These are phyloP conservation scores for Sigmodon hispidus DNA, from an alignment of 2,113 vertebrate genomes.

Conservation along the genomic window DNA sequence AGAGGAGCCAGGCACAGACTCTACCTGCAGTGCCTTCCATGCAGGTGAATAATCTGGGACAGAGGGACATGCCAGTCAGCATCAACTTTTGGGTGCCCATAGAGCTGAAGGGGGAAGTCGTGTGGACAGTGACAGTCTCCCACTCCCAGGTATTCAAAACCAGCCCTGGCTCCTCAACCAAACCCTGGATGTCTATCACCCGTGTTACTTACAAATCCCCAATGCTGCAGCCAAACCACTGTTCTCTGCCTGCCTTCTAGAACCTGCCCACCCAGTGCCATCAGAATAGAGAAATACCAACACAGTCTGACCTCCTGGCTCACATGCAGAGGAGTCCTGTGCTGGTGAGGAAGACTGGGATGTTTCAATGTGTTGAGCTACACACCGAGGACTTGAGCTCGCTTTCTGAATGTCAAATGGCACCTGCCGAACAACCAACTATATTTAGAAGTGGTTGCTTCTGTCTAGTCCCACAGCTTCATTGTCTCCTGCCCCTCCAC, in stretches of 20 bases:
- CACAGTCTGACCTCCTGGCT: slow-evolving; percentile 7
- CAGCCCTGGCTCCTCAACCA: fast-evolving
- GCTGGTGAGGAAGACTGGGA: slow-evolving; percentile 57
- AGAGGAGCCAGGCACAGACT: fast-evolving
- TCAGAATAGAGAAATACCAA: not conserved
- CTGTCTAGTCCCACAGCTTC: not conserved
- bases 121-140: slow-evolving; percentile 81
- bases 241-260: slow-evolving; percentile 46
- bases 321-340: slow-evolving; percentile 28
- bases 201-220: not conserved
- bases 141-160: slow-evolving; percentile 54
- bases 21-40: not conserved
- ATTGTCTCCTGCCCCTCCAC: not conserved
- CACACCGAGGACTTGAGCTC: slow-evolving; percentile 54
- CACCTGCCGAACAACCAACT: slow-evolving; percentile 1
- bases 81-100: slow-evolving; percentile 86
- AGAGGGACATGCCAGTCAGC: slow-evolving; percentile 82
- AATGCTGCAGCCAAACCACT: not conserved
- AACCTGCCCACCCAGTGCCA: slow-evolving; percentile 42
- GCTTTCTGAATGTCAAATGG: not conserved
- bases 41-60: slow-evolving; percentile 86
- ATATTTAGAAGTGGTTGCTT: slow-evolving; percentile 55
- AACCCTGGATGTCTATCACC: too few relatives aligned
- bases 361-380: not conserved
- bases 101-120: slow-evolving; percentile 80